Conservation (phyloP, 2,888 invertebrate species). For the Lepeophtheirus nordmannii region DNA sequence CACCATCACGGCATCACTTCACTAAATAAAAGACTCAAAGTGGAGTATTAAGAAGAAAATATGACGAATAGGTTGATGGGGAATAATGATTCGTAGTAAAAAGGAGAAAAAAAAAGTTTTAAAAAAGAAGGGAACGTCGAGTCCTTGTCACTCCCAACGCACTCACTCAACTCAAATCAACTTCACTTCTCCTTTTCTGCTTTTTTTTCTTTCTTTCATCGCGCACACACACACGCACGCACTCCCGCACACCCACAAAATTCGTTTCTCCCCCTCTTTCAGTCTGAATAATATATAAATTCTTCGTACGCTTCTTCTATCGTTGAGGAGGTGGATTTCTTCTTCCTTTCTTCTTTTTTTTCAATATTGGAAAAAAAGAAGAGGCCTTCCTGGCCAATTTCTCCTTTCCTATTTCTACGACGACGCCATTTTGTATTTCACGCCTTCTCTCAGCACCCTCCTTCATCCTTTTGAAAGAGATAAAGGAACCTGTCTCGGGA, state of each 20-base stretch:
- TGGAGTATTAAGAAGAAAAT: too few relatives aligned
- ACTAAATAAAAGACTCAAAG: too few relatives aligned
- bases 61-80: too few relatives aligned
- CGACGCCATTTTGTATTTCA: conserved; percentile 7
- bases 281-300: too few relatives aligned
- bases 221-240: not conserved
- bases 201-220: not conserved
- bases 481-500: too few relatives aligned
- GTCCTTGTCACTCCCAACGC: conserved; percentile 7
- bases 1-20: not conserved
- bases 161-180: not conserved
- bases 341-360: not conserved
- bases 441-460: not conserved
- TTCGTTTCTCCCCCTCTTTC: too few relatives aligned
- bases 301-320: too few relatives aligned
- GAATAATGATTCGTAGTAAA: not conserved
- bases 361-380: not conserved
- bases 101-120: not conserved
- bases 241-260: too few relatives aligned
- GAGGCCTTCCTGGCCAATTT: conserved; percentile 5
- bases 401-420: conserved; percentile 6
- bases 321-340: not conserved
- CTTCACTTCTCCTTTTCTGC: conserved; percentile 5
- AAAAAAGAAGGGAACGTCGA: not conserved
- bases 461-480: too few relatives aligned